Evolutionary conservation across 2,113 vertebrate species (phyloP).

Genomic region (Onychostruthus taczanowskii): DNA sequence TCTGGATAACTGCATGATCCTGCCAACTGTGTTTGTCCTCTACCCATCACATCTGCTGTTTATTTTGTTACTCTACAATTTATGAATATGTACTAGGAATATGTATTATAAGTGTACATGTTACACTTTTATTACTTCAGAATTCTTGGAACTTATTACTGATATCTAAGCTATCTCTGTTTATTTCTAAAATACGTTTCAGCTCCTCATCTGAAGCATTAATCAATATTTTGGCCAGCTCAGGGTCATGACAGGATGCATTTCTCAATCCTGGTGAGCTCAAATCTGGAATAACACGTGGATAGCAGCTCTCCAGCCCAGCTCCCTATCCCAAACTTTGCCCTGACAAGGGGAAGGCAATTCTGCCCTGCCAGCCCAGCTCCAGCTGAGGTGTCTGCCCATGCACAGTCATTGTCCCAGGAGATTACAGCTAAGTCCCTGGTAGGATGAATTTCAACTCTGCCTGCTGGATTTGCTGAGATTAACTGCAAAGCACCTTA

Average conservation of each 20-base stretch:
- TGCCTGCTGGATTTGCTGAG: conserved; percentile 35
- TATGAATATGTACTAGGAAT: background rate
- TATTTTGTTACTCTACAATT: background rate
- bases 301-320: background rate
- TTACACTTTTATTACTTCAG: background rate
- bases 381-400: background rate
- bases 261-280: background rate
- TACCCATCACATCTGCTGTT: background rate
- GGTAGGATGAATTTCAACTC: background rate
- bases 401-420: background rate
- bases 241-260: background rate
- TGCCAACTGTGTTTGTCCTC: background rate
- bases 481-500: conserved; percentile 43
- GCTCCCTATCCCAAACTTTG: background rate
- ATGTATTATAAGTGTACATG: background rate
- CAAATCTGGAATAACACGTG: background rate
- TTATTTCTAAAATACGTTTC: background rate
- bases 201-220: background rate
- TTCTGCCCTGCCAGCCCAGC: background rate
- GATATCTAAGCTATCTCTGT: background rate
- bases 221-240: background rate
- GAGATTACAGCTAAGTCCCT: background rate
- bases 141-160: background rate
- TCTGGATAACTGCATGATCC: background rate
- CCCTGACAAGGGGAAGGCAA: background rate